Evolutionary conservation across 92 coral and sea anemone genomes (phyloP), one percentile per base, ranked within the genome.

Genomic region (Umimayanthus chanpuru): DNA sequence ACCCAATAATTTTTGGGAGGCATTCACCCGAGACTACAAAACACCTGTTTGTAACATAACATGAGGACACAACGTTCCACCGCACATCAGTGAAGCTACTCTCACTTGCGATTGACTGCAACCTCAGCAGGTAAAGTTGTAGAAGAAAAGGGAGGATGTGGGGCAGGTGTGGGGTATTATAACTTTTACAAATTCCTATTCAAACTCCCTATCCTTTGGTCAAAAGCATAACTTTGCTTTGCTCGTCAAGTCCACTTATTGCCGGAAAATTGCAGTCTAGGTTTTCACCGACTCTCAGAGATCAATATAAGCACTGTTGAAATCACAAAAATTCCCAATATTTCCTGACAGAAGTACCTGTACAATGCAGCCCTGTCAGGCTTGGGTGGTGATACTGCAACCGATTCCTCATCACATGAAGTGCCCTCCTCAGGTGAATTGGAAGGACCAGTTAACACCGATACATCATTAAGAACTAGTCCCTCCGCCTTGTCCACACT

Each of bases 281-380:
- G 0, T 12, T 61, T 53, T 39, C 44, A 29, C 10, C 56, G 70
- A 61, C 28, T 36, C 25, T 78, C 36, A 32, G 36, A 44, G 44
- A 15, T n/a, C 20, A 83, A 20, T 29, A 25, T 15, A 70, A 38
- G 40, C 14, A 66, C 43, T 47, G 53, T 47, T 47, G 53, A 47
- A 47, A 47, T 47, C 6, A 84, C 47, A 28, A 15, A 49, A 47
- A 47, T 47, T 0, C 65, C 29, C 10, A 49, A 20, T 55, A 28
- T 56, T 56, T 56, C 66, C 23, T 20, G 23, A 56, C 23, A 56
- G 23, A 20, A 3, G 32, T 81, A 92, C 94, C 94, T 92, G 87
- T 92, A 92, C 8, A 82, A 61, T 18, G 92, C 94, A 21, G 94
- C 94, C 77, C 94, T 85, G 21, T 88, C 88, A 6, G 89, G 86